Conservation (phyloP, 1,140 invertebrate genomes). For the Hydropsyche tenuis region DNA sequence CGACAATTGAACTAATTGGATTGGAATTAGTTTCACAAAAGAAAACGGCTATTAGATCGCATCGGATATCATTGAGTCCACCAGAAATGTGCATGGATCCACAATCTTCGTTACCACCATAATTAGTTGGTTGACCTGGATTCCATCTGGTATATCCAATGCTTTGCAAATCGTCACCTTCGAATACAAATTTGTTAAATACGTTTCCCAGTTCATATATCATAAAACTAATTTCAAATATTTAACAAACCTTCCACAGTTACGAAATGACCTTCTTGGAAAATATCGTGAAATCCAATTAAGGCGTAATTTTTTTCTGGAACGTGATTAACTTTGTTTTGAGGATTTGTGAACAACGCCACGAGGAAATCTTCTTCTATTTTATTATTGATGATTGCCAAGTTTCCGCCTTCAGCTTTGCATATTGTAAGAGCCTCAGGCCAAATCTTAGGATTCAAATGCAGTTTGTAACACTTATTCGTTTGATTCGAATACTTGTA, state of each 20-base stretch:
- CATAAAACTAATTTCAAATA: no score
- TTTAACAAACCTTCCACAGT: neutral
- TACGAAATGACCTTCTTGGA: neutral
- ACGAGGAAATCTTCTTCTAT: slow-evolving; percentile 29
- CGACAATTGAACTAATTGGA: no score
- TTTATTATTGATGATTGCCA: no score
- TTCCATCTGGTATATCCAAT: slow-evolving; percentile 18
- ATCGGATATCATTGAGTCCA: no score
- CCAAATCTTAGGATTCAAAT: no score
- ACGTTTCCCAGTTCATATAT: no score
- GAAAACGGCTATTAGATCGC: slow-evolving; percentile 5
- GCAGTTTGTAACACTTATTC: no score
- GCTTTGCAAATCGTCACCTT: neutral
- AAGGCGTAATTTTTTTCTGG: slow-evolving; percentile 9
- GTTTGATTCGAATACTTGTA: slow-evolving; percentile 12
- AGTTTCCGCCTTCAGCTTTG: no score
- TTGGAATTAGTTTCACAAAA: slow-evolving; percentile 24
- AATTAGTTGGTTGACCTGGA: slow-evolving; percentile 33
- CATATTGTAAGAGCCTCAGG: no score
- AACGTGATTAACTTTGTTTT: neutral
- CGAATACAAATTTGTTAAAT: no score
- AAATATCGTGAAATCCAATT: slow-evolving; percentile 6
- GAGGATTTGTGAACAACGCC: slow-evolving; percentile 6
- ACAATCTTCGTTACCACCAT: slow-evolving; percentile 37
- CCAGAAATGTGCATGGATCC: slow-evolving; percentile 27